Evolutionary conservation across 2,888 invertebrate species (phyloP).

Genomic region (Torymus aiolomorphi): DNA sequence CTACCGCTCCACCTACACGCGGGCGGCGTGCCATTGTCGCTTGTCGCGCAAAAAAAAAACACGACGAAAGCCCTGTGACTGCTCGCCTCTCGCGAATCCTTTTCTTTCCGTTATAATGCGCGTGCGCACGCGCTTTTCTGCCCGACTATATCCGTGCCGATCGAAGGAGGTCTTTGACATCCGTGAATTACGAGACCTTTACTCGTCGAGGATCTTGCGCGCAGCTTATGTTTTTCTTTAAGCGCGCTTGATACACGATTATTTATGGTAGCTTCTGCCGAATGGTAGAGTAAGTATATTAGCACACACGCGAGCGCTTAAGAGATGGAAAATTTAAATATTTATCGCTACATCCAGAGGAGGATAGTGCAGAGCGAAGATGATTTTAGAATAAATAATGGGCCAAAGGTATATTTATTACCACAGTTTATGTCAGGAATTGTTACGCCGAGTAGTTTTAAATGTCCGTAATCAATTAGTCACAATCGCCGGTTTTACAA

Average conservation of each 20-base stretch:
- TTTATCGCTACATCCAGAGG: conserved; percentile 41
- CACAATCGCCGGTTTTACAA: too few species aligned
- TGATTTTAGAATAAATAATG: conserved; percentile 41
- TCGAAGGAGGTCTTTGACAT: conserved; percentile 37
- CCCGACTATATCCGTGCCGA: background rate
- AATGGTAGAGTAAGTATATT: too few species aligned
- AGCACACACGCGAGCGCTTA: background rate
- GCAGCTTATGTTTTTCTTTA: conserved; percentile 38
- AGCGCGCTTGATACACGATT: conserved; percentile 31
- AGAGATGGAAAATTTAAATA: conserved; percentile 37
- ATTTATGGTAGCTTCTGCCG: conserved; percentile 41
- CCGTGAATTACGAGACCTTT: conserved; percentile 35
- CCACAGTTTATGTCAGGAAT: conserved; percentile 37
- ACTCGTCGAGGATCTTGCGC: background rate
- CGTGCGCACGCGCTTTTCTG: too few species aligned
- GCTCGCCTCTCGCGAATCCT: too few species aligned
- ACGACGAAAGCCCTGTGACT: background rate
- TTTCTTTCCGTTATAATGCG: too few species aligned
- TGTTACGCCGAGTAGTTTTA: conserved; percentile 26
- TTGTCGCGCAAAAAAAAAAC: background rate
- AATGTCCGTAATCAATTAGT: background rate
- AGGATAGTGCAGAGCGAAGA: conserved; percentile 38
- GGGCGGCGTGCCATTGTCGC: conserved; percentile 3
- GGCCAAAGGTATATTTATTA: conserved; percentile 24
- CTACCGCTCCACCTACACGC: conserved; percentile 6